Evolutionary conservation across 2,113 vertebrate genomes (phyloP).

Genomic region (Pseudopodoces humilis): DNA sequence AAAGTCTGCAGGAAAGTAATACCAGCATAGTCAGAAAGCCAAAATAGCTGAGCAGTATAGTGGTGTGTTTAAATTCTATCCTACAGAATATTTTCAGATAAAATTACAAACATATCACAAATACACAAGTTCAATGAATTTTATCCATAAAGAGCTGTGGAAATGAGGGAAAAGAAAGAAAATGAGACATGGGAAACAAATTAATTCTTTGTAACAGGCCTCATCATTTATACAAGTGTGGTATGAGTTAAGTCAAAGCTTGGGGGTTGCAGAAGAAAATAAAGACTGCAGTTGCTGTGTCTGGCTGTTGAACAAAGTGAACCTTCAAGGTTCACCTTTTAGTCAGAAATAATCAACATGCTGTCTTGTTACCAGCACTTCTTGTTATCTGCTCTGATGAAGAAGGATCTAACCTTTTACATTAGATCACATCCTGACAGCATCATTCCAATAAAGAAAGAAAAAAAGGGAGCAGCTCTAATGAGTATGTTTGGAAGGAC

Average conservation of each 20-base stretch:
- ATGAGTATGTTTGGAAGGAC: background rate
- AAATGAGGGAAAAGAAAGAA: background rate
- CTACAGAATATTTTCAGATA: background rate
- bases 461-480: background rate
- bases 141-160: background rate
- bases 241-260: background rate
- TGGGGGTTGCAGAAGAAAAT: background rate
- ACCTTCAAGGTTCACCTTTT: background rate
- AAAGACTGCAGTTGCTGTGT: background rate
- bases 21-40: background rate
- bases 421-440: background rate
- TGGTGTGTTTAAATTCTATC: background rate
- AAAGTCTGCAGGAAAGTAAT: background rate
- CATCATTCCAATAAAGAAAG: background rate
- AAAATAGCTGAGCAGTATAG: background rate
- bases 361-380: background rate
- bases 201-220: background rate
- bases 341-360: background rate
- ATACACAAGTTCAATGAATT: background rate
- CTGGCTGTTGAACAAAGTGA: background rate
- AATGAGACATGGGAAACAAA: background rate
- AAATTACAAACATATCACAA: background rate
- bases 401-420: background rate
- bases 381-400: background rate
- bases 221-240: background rate